Percentiles rank a stretch among this genome's conserved stretches.
phyloP scores from a whole-genome alignment of 2,113 vertebrate genomes.

The Engraulis encrasicolus region DNA sequence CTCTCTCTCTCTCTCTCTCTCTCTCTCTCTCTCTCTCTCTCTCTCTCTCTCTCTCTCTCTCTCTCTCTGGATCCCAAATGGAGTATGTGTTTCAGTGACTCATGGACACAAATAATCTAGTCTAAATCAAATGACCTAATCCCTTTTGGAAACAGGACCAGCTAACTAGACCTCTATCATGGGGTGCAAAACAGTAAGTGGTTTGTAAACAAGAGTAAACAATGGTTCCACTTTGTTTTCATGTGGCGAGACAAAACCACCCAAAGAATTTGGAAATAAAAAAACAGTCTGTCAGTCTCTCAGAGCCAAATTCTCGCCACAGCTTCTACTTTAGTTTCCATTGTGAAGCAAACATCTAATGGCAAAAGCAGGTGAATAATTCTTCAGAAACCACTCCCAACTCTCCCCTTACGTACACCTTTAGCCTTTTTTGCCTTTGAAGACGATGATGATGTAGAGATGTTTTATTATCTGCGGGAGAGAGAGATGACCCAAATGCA shows the following conservation, averaged over 20 bases:
- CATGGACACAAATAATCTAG: not conserved
- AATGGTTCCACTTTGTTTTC: not conserved
- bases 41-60: conserved; percentile 12
- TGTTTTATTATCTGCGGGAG: too few relatives aligned
- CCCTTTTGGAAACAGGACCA: not conserved
- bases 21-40: conserved; percentile 9
- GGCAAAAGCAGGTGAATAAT: too few relatives aligned
- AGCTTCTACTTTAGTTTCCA: too few relatives aligned
- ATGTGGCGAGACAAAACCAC: not conserved
- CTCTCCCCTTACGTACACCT: too few relatives aligned
- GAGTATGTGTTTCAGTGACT: not conserved
- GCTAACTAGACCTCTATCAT: not conserved
- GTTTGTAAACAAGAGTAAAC: not conserved
- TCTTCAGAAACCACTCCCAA: too few relatives aligned
- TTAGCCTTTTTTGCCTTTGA: too few relatives aligned
- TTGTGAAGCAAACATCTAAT: too few relatives aligned
- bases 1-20: conserved; percentile 12
- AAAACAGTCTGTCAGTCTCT: not conserved
- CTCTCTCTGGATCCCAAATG: not conserved
- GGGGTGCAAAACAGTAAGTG: not conserved
- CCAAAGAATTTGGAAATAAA: not conserved
- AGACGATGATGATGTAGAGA: too few relatives aligned
- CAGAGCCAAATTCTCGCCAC: too few relatives aligned
- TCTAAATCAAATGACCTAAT: not conserved
- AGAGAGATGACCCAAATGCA: not conserved